Evolutionary conservation across 2,888 invertebrate genomes (phyloP).

Genomic region (Pogonocherus hispidulus): DNA sequence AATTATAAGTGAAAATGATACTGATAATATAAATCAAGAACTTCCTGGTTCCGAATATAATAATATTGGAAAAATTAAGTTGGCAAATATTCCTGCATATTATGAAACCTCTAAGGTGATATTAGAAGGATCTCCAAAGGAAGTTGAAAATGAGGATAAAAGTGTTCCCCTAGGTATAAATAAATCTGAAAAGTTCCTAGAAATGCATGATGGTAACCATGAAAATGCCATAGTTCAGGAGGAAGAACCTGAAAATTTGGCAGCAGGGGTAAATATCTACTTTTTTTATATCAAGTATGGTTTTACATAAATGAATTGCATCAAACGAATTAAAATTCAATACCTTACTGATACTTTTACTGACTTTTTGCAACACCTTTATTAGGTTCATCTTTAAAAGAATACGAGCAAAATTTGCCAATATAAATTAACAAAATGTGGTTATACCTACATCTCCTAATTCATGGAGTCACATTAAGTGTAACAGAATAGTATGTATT

Average conservation of each 20-base stretch:
- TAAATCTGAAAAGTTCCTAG: constrained; percentile 30
- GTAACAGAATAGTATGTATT: too few species aligned
- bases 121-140: neutral
- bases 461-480: too few species aligned
- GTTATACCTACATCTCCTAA: too few species aligned
- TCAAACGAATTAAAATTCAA: neutral
- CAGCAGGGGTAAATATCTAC: constrained; percentile 29
- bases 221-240: neutral
- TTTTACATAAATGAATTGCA: neutral
- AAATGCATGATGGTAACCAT: neutral
- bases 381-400: too few species aligned
- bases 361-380: too few species aligned
- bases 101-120: neutral
- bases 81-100: neutral
- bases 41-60: constrained; percentile 4
- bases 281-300: neutral
- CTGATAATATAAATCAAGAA: constrained; percentile 14
- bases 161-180: neutral
- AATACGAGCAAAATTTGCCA: too few species aligned
- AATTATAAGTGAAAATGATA: constrained; percentile 49
- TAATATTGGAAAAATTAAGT: neutral
- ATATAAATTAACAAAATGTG: too few species aligned
- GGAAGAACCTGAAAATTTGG: constrained; percentile 26
- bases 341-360: too few species aligned
- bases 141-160: neutral